Evolutionary conservation across 2,888 invertebrate species (phyloP), one percentile per base, ranked within the genome.

Genomic region (Chymomyza procnemis): DNA sequence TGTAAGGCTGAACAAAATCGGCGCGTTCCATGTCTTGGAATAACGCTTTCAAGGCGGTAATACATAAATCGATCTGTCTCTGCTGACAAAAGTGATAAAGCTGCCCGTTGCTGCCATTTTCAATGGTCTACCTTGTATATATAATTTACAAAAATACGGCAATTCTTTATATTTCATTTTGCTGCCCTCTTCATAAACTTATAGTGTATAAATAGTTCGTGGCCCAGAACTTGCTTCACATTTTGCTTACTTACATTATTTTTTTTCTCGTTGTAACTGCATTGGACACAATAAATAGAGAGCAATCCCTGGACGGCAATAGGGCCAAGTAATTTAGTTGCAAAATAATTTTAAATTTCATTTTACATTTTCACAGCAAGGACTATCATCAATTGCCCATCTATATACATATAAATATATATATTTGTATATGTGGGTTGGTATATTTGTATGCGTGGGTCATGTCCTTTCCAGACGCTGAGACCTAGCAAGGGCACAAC

Each of bases 321-420:
- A 81, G 85, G 86, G 78, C 84, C 16, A 81, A 81, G 80, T 81
- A 85, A 81, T 81, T 81, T 81, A 81, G 74, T 80, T 81, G 86
- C 80, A 85, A 81, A 83, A 81, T 81, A 85, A 81, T 85, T 81
- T 81, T 81, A 81, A 81, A 81, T 81, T 81, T 85, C 86, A 81
- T 81, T 81, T 85, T 81, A 78, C 80, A 80, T 81, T 80, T 79
- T 73, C 62, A 54, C 67, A 62, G 47, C 21, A 14, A 30, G 46
- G 73, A 72, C 72, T 72, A 72, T 72, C 72, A 72, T 73, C 72
- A 72, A 73, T 72, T 73, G 72, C 69, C 61, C 72, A 72, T 72
- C 72, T 69, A 19, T 34, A 12, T 30, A 6, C 6, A 6, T 3
- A 6, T 30, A 30, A 3, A 30, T 30, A 3, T 30, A 6, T 30